These are phyloP conservation scores for Arion vulgaris DNA, from an alignment of 1,140 invertebrate genomes.

Conservation along the genomic window DNA sequence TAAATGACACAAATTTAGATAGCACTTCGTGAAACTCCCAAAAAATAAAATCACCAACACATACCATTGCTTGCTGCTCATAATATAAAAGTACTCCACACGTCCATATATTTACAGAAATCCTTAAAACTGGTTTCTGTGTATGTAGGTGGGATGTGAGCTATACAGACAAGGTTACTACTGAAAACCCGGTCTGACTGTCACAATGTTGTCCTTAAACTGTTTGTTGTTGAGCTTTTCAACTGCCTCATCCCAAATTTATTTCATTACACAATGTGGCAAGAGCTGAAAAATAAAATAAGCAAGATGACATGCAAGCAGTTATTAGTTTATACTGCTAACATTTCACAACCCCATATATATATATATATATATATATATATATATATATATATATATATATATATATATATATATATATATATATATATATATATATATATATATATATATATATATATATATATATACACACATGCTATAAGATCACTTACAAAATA, in stretches of 20 bases:
- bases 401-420: no score
- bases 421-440: no score
- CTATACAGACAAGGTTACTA: conserved; percentile 76
- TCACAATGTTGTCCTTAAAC: conserved; percentile 60
- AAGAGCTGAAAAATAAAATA: conserved; percentile 51
- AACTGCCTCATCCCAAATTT: conserved; percentile 54
- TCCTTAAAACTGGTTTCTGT: conserved; percentile 74
- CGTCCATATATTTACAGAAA: conserved; percentile 74
- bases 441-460: no score
- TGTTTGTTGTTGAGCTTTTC: conserved; percentile 47
- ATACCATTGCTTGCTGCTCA: conserved; percentile 76
- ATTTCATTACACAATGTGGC: conserved; percentile 54
- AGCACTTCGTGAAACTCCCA: no score
- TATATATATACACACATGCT: no score
- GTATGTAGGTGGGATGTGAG: conserved; percentile 74
- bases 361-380: no score
- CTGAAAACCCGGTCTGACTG: conserved; percentile 72
- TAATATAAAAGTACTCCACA: conserved; percentile 75
- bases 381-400: no score
- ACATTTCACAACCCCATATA: no score
- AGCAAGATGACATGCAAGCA: neutral
- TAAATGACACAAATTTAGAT: no score
- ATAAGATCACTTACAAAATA: no score
- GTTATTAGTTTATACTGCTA: no score
- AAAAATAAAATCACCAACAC: no score